These are phyloP conservation scores for Apoda limacodes DNA, from an alignment of 2,888 invertebrate genomes.

Conservation along the genomic window DNA sequence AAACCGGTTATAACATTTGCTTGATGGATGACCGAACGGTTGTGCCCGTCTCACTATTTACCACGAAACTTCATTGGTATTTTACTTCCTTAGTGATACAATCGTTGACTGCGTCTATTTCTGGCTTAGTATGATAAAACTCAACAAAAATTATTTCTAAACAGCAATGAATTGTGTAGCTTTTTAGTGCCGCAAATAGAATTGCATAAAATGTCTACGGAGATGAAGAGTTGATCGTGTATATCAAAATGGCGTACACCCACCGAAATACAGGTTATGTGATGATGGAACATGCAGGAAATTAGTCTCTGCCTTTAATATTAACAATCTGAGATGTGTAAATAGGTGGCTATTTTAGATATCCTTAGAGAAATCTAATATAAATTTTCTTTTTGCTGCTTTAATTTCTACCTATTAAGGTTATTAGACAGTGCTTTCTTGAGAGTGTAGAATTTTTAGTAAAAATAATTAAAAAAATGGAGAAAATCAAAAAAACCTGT, in stretches of 20 bases:
- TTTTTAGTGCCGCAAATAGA: too few relatives aligned
- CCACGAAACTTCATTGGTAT: slow-evolving; percentile 22
- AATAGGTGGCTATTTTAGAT: background rate
- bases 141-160: background rate
- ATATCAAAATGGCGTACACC: slow-evolving; percentile 58
- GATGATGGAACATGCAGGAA: slow-evolving; percentile 41
- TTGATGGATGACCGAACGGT: slow-evolving; percentile 60
- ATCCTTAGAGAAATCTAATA: too few relatives aligned
- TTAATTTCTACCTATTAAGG: too few relatives aligned
- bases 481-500: too few relatives aligned
- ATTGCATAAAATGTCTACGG: too few relatives aligned
- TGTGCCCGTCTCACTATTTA: slow-evolving; percentile 37
- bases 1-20: slow-evolving; percentile 60
- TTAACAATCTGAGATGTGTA: slow-evolving; percentile 3
- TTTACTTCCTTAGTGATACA: slow-evolving; percentile 18
- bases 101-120: slow-evolving; percentile 22
- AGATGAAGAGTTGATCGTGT: slow-evolving; percentile 50
- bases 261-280: slow-evolving; percentile 58
- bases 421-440: too few relatives aligned
- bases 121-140: slow-evolving; percentile 15
- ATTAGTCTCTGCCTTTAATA: slow-evolving; percentile 30
- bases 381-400: too few relatives aligned
- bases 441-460: too few relatives aligned
- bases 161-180: slow-evolving; percentile 22
- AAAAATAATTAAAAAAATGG: too few relatives aligned